Evolutionary conservation across 2,113 vertebrate species (phyloP).

Genomic region (Phylloscopus trochiloides): DNA sequence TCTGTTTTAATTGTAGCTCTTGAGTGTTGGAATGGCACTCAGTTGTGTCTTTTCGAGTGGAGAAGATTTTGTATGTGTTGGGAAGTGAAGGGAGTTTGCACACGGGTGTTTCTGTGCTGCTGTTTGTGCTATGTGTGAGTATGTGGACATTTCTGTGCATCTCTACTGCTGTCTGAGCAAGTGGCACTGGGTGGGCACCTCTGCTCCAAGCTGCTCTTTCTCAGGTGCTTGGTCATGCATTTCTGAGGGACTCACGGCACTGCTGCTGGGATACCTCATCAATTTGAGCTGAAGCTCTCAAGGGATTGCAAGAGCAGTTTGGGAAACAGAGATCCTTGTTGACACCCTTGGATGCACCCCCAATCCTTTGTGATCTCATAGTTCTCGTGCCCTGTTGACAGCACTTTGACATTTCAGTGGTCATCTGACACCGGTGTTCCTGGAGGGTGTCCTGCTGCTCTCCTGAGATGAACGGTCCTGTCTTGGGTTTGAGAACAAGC

Average conservation of each 20-base stretch:
- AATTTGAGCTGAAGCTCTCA: accelerated
- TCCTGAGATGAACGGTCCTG: background rate
- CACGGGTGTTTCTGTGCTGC: accelerated
- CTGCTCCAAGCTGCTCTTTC: background rate
- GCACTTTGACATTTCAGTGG: background rate
- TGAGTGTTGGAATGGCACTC: background rate
- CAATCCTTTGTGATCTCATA: background rate
- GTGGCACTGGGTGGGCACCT: background rate
- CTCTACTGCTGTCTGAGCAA: background rate
- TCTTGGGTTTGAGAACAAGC: background rate
- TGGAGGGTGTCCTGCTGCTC: background rate
- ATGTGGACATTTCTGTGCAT: background rate
- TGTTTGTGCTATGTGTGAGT: background rate
- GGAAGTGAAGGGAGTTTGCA: background rate
- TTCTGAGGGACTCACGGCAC: accelerated
- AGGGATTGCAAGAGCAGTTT: background rate
- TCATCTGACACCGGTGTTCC: background rate
- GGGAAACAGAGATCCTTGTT: background rate
- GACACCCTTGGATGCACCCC: background rate
- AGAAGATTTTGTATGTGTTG: background rate
- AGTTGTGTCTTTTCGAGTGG: background rate
- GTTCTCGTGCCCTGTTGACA: background rate
- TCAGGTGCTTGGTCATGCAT: background rate
- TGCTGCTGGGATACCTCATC: background rate
- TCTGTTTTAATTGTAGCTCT: background rate